A percentile compares a stretch with the other conserved stretches of the same genome.
Evolutionary conservation across 2,113 vertebrate species (phyloP).

Genomic region (Nymphicus hollandicus): DNA sequence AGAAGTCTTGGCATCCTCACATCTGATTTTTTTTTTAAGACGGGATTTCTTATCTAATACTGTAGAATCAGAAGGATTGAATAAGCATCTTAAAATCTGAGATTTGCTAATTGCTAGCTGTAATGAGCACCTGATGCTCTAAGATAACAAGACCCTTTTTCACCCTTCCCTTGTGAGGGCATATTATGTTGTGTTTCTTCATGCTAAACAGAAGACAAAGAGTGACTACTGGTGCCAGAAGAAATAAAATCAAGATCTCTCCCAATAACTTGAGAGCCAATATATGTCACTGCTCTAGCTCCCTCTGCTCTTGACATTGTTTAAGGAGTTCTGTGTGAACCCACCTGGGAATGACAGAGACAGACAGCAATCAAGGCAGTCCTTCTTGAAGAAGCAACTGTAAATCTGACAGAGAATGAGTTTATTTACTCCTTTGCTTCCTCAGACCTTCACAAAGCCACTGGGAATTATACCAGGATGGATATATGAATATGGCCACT

Average conservation of each 20-base stretch:
- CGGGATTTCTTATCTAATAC: background rate
- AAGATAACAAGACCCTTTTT: background rate
- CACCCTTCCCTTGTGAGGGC: background rate
- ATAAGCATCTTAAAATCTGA: background rate
- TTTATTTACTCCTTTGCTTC: conserved; percentile 21
- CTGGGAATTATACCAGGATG: background rate
- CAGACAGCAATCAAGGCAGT: conserved; percentile 11
- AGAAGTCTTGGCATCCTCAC: background rate
- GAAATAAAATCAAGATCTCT: conserved; percentile 54
- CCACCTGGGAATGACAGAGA: background rate
- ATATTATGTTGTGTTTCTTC: background rate
- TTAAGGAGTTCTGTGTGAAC: conserved; percentile 7
- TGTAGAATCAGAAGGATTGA: background rate
- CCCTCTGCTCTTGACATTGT: conserved; percentile 2
- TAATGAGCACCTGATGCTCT: background rate
- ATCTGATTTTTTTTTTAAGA: background rate
- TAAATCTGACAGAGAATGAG: conserved; percentile 10
- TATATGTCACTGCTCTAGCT: conserved; percentile 11
- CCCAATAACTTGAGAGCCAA: conserved; percentile 17
- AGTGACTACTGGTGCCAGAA: background rate
- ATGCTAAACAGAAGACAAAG: background rate
- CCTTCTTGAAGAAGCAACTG: background rate
- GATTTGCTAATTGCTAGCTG: conserved; percentile 9
- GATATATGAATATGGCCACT: background rate
- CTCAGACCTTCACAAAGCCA: background rate